Conservation (phyloP, 2,113 vertebrate genomes). For the Prionailurus bengalensis region DNA sequence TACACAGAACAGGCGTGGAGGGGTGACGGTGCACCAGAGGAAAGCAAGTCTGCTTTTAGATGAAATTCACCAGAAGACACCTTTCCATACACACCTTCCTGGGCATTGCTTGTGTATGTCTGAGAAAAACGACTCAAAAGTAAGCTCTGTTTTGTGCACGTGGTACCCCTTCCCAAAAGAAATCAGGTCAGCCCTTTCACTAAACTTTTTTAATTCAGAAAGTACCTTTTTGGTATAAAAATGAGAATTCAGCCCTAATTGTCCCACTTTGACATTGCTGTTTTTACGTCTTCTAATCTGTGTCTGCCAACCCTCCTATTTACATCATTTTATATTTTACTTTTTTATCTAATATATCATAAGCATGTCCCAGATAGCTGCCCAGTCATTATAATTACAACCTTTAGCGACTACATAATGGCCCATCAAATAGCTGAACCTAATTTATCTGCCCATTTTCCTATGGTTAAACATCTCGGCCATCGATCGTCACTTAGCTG, state of each 20-base stretch:
- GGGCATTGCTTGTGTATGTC: not conserved
- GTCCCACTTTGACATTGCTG: not conserved
- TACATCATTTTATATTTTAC: not conserved
- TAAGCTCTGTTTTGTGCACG: not conserved
- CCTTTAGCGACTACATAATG: conserved; percentile 70
- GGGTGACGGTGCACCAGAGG: not conserved
- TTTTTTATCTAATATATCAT: conserved; percentile 1
- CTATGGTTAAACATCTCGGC: conserved; percentile 70
- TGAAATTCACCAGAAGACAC: not conserved
- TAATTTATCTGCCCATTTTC: conserved; percentile 79
- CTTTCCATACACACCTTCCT: not conserved
- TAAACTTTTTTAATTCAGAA: not conserved
- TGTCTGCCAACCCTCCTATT: not conserved
- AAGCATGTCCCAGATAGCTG: not conserved
- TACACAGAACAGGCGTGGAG: not conserved
- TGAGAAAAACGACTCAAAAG: not conserved
- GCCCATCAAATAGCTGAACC: conserved; percentile 56
- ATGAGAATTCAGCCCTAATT: not conserved
- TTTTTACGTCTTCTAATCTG: not conserved
- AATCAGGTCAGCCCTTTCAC: not conserved
- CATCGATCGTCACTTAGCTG: conserved; percentile 67
- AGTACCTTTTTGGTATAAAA: not conserved
- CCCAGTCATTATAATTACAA: conserved; percentile 1
- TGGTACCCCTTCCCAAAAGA: not conserved
- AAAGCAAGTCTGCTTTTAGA: not conserved